Conservation (phyloP, 2,113 vertebrate species). For the Lepus europaeus region DNA sequence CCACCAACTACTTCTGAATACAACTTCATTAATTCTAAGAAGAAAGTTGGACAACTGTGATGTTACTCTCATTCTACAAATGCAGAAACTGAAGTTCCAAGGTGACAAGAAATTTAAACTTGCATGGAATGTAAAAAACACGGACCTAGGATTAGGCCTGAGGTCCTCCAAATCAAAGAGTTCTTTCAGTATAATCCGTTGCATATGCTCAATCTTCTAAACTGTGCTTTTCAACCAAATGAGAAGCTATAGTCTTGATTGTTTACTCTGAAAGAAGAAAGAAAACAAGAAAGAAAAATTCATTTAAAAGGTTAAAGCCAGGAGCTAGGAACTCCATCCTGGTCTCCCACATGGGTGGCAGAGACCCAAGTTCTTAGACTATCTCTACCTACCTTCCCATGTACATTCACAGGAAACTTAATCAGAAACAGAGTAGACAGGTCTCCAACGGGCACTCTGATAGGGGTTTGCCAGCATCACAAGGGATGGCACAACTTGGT, state of each 20-base stretch:
- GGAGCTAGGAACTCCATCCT: too few species aligned
- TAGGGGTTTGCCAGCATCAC: too few species aligned
- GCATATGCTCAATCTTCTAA: not conserved
- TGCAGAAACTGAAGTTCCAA: not conserved
- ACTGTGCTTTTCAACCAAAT: not conserved
- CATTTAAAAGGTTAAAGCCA: too few species aligned
- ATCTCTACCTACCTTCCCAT: too few species aligned
- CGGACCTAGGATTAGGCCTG: not conserved
- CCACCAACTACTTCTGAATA: not conserved
- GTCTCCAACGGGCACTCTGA: too few species aligned
- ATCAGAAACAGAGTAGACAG: too few species aligned
- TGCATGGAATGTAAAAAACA: not conserved
- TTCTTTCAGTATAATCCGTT: not conserved
- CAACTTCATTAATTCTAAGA: not conserved
- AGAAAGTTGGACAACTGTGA: not conserved
- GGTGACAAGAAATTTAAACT: not conserved
- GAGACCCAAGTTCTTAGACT: too few species aligned
- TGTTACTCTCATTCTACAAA: not conserved
- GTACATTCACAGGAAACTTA: too few species aligned
- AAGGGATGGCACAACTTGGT: too few species aligned
- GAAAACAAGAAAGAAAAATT: too few species aligned
- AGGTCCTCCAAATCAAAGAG: not conserved
- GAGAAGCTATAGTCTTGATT: not conserved
- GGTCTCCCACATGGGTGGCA: too few species aligned
- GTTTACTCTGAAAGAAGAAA: too few species aligned